Evolutionary conservation across 2,797 vertebrate genomes (phyloP), one percentile per base, ranked within the genome.

Genomic region (Manis crassicaudata): DNA sequence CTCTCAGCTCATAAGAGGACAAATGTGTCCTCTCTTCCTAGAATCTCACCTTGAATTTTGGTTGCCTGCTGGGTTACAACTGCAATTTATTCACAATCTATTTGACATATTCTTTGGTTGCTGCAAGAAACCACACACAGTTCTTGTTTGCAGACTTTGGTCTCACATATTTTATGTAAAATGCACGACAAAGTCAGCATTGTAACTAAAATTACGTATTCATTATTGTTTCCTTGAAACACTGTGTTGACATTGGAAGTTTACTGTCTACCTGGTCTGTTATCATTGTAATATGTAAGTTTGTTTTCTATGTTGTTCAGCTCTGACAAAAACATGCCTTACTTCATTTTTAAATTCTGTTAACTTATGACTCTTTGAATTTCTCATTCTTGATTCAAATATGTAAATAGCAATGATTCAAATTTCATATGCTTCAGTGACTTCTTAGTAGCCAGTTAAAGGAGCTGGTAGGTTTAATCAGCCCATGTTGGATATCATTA

Each of bases 11-110:
- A 20, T 8, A 63, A 86, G 2, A 92, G 65, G 60, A 76, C 18
- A 84, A 65, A 58, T 56, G 54, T 92, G 32, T 96, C 37, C 46
- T 92, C 50, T 80, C 43, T 94, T 95, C 54, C n/a, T 90, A 11
- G 52, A 90, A 63, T 87, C 46, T 95, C 62, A 87, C 75, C 89
- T 96, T 96, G 72, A 93, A 83, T 84, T 96, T 93, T 37, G 52
- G 58, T 76, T 94, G 4, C 50, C 58, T 97, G 83, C 80, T 94
- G 65, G 25, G 63, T 56, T 84, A 62, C 8, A 80, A 83, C 40
- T 88, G 13, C n/a, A 43, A 58, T 89, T 94, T 94, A 93, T 75
- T 94, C 88, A 94, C 37, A 40, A 21, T 52, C 18, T 95, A 37
- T 37, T 85, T 95, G 50, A 94, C n/a, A 62, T 46, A 37, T 32